Evolutionary conservation across 2,888 invertebrate species (phyloP), one percentile per base, ranked within the genome.

Genomic region (Linyphia triangularis): DNA sequence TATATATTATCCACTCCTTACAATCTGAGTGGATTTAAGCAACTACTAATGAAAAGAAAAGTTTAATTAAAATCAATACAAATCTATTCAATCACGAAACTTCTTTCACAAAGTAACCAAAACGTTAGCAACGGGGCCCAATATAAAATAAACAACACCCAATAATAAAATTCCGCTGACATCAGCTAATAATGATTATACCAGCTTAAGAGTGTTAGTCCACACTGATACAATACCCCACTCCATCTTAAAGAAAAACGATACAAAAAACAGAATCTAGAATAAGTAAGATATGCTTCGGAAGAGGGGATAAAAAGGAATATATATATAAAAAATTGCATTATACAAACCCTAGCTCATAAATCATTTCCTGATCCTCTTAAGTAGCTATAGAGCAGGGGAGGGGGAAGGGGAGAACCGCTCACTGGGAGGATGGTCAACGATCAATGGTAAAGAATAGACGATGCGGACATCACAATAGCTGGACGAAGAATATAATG

Each of bases 291-390:
- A 70, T 10, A 70, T 43, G 10, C 30, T 67, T 26, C 37, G 13
- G 22, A 72, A 72, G 37, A 61, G n/a, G 19, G 30, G 5, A 33
- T n/a, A 67, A 65, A 79, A 28, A 30, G 19, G 24, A 1, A 77
- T 63, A 77, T 40, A 61, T 63, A 22, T 77, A 22, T 51, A 30
- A 67, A 67, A 59, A 75, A 79, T 79, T 67, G 51, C 65, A 79
- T 79, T 79, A 79, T 67, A 79, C 78, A 67, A 79, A 51, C 78
- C 30, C 43, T 28, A 43, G 10, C 78, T 26, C 78, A 79, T 79
- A 79, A 79, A 79, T 79, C 78, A 79, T 67, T 65, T 67, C 65
- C 30, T 79, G 78, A 79, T 79, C 78, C 78, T 43, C 51, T 79
- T 79, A 67, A 79, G 78, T 79, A 67, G 65, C 63, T 67, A 67